Base-by-base conservation (phyloP, 2,113 vertebrate genomes). In the Alligator mississippiensis region DNA sequence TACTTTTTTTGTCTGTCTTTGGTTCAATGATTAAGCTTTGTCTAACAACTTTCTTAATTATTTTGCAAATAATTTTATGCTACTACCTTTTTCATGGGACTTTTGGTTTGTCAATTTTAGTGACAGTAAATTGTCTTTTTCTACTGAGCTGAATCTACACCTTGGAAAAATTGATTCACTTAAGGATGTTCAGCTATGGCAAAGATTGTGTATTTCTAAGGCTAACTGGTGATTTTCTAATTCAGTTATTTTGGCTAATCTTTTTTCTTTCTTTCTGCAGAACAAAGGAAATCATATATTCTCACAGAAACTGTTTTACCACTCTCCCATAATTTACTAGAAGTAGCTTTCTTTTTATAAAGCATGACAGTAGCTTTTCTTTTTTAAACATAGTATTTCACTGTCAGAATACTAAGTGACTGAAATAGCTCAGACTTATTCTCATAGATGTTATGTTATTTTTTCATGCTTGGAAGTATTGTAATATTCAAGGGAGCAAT, bases 401-500 rank as follows among this genome's bases (percentile, higher is more conserved):
- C 62, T 93, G 80, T 88, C 95, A 89, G n/a, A 93, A 93, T 78
- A 82, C 55, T 76, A 90, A 95, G 82, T 84, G 82, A 94, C 88
- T 94, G 92, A 96, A 97, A 94, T 54, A 96, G 81, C 7, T 6
- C 55, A 93, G 66, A 85, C 18, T 90, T 77, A 57, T 27, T 89
- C 63, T 94, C 80, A 68, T 74, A 82, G 57, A 85, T 85, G 70
- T 79, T 79, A 91, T 66, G 85, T 55, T 91, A 47, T 76, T 83
- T 95, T 85, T 90, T 92, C 86, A 96, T 89, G 92, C 83, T 88
- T 90, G 77, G 27, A 90, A 92, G 72, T 92, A 85, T 2, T 80
- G 28, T 75, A 93, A 95, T 88, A 15, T 95, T 95, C 91, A 96
- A 95, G 91, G 90, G 91, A 97, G 70, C 90, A 95, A 96, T 96